Base-by-base conservation (phyloP, 2,113 vertebrate genomes). In the Phylloscopus trochilus region DNA sequence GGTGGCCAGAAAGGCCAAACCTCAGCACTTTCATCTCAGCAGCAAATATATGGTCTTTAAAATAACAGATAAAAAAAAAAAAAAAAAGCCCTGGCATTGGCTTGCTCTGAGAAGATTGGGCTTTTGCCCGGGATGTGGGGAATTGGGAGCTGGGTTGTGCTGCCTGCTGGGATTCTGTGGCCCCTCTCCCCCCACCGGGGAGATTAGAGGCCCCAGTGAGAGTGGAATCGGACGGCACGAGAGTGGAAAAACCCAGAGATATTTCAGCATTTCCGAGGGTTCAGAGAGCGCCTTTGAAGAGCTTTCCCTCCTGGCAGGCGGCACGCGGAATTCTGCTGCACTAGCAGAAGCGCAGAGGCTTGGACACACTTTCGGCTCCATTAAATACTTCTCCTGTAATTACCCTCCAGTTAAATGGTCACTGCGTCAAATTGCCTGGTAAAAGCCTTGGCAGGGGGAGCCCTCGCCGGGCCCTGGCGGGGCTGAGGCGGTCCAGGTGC, bases 271-370 rank as follows among this genome's bases (percentile, higher is more conserved):
- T 92, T 97, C 80, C n/a, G 4, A 55, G 73, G 91, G 95, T 96
- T 95, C 95, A 97, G 87, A 96, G 93, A 95, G 78, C 23, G 52
- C 70, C 92, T 93, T 92, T 96, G 96, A 96, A 96, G 96, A 96
- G 91, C 94, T 87, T 96, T 95, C 84, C 94, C 94, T 95, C 84
- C 93, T 95, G 95, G 93, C 95, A 95, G 92, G 78, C 91, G 44
- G 69, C 93, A 11, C 72, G 33, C 70, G 46, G 74, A 93, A 94
- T 94, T 95, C 85, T 93, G 95, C 87, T 95, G 94, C 87, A 73
- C 87, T 83, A 91, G 95, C 91, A 96, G 87, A 95, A 97, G 93
- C 52, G 8, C 91, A 21, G 87, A 70, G 87, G 59, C 83, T 95
- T 95, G 93, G 95, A 93, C 93, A 94, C 96, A 90, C 94, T 96